A percentile compares a stretch with the other conserved stretches of the same genome.
Conservation (phyloP, 2,797 vertebrate genomes). For the Scomberomorus guttatus region DNA sequence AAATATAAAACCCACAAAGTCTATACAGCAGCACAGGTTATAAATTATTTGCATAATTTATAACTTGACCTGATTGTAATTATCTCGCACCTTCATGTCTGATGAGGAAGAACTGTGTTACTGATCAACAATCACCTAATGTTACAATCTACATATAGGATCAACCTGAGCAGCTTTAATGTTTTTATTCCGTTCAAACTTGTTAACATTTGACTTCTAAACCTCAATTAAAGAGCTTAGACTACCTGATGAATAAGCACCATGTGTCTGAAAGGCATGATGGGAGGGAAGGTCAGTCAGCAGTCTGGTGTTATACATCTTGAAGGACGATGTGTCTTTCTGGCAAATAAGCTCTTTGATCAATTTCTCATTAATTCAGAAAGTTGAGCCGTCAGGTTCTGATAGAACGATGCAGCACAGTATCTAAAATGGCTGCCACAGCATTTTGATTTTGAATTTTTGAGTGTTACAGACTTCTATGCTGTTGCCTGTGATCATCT, state of each 20-base stretch:
- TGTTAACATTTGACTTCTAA: too few species aligned
- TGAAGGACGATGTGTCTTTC: conserved; percentile 37
- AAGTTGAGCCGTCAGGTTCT: conserved; percentile 26
- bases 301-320: not conserved
- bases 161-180: not conserved
- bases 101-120: conserved; percentile 20
- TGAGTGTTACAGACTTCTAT: not conserved
- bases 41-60: conserved; percentile 27
- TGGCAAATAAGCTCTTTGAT: conserved; percentile 54
- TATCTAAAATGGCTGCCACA: conserved; percentile 20
- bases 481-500: conserved; percentile 3
- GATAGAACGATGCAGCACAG: not conserved
- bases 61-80: conserved; percentile 49
- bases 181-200: not conserved
- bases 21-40: not conserved
- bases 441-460: conserved; percentile 11
- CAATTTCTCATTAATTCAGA: conserved; percentile 57
- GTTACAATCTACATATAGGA: conserved; percentile 11
- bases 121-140: not conserved
- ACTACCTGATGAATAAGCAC: not conserved
- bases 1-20: not conserved
- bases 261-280: not conserved
- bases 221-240: too few species aligned
- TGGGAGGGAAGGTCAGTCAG: not conserved
- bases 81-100: conserved; percentile 26